These are phyloP conservation scores for Dicerorhinus sumatrensis DNA, from an alignment of 2,113 vertebrate genomes.

Conservation along the genomic window DNA sequence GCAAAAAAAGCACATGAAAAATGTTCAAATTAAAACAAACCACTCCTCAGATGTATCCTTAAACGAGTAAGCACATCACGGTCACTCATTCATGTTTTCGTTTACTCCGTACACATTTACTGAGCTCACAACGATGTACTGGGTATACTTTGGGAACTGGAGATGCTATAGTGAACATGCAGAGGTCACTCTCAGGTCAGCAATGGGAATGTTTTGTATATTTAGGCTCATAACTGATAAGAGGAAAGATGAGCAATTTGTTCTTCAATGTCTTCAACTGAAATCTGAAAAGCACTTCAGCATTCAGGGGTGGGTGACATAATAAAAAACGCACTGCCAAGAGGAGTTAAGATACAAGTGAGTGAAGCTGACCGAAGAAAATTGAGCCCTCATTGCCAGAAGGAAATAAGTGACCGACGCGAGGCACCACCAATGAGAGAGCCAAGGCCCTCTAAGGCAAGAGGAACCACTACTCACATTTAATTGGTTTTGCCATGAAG, in stretches of 20 bases:
- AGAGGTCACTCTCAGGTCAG: background rate
- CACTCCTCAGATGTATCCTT: background rate
- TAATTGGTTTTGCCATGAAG: background rate
- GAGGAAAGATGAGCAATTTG: background rate
- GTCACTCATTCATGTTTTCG: background rate
- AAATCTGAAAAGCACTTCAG: background rate
- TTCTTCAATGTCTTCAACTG: background rate
- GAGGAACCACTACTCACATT: background rate
- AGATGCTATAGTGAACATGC: background rate
- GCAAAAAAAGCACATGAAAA: background rate
- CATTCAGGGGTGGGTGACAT: background rate
- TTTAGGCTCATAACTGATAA: background rate
- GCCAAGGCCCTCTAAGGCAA: background rate
- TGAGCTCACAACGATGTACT: background rate
- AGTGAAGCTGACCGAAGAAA: background rate
- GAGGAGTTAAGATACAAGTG: background rate
- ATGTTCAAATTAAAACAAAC: constrained; percentile 14
- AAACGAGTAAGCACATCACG: background rate
- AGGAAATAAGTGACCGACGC: background rate
- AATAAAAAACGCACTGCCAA: background rate
- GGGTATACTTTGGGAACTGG: background rate
- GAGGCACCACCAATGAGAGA: background rate
- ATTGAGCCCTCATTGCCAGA: background rate
- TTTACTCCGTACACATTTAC: background rate
- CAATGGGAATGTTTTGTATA: background rate